phyloP scores from a whole-genome alignment of 2,888 invertebrate species.

The Muscina levida region DNA sequence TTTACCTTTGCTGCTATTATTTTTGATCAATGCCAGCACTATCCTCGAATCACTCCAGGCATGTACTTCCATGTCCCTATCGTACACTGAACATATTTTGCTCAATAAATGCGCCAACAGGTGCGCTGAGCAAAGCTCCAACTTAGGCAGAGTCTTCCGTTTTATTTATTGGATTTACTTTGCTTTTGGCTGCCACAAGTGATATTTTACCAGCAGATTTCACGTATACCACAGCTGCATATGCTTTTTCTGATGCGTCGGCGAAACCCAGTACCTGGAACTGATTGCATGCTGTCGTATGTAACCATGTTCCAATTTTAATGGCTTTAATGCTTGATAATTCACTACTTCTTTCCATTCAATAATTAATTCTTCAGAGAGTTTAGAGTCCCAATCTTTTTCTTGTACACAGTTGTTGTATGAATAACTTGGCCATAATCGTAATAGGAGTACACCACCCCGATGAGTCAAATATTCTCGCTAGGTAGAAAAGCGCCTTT shows the following conservation, averaged over 20 bases:
- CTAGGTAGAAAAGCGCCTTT: too few relatives aligned
- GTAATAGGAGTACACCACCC: not conserved
- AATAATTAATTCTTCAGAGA: too few relatives aligned
- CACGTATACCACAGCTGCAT: not conserved
- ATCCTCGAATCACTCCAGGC: slow-evolving; percentile 17
- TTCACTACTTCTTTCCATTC: not conserved
- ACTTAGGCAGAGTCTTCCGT: not conserved
- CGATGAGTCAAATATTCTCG: too few relatives aligned
- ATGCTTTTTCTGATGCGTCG: not conserved
- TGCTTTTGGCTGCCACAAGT: not conserved
- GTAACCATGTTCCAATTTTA: not conserved
- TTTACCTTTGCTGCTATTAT: not conserved
- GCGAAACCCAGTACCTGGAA: not conserved
- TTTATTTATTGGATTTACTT: not conserved
- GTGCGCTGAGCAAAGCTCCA: slow-evolving; percentile 5
- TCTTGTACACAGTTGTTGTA: not conserved
- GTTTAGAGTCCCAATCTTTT: not conserved
- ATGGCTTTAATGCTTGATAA: too few relatives aligned
- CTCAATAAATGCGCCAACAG: not conserved
- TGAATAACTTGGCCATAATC: not conserved
- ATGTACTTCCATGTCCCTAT: not conserved
- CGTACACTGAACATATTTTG: not conserved
- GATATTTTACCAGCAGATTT: not conserved
- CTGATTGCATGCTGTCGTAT: not conserved
- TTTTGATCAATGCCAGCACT: not conserved